Base-by-base conservation (phyloP, 2,888 invertebrate genomes). In the Tetramorium bicarinatum region DNA sequence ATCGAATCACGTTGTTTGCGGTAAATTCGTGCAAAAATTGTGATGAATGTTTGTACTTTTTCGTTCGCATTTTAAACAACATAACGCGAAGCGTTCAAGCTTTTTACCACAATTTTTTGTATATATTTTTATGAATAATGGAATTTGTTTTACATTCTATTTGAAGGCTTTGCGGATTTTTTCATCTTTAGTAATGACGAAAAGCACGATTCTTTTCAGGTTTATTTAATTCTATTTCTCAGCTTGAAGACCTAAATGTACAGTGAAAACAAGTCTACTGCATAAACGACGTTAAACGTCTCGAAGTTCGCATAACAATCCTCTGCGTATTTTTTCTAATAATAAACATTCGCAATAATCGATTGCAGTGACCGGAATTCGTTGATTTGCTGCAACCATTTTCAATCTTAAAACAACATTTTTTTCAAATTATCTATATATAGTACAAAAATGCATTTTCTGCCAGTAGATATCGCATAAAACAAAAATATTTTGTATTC, bases 261-360 rank as follows among this genome's bases (percentile, higher is more conserved):
- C 62, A 34, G 47, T 21, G 15, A 34, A 34, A 34, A 49, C 34
- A 75, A 47, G 18, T 62, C 47, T 47, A 34, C 15, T 11, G 15
- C 34, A 47, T 47, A 74, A 72, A 72, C 72, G 34, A 71, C 38
- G 4, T 54, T 52, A 75, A 75, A 4, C 61, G 29, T 11, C 21
- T 62, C n/a, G 18, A 47, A 47, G 47, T 21, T 47, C 74, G 47
- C 69, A 69, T 54, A 61, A 34, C 21, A 64, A 75, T 64, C 3
- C 15, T 75, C 11, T 8, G 34, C n/a, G 49, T 75, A 64, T 75
- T 75, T 75, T 75, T 75, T 75, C 62, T 75, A 75, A 75, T 49
- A 62, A 75, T 62, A 75, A 29, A 75, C 29, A 21, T 62, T 74
- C 34, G 15, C 34, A 56, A 62, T 34, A 62, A 75, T 61, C 34